Evolutionary conservation across 2,888 invertebrate genomes (phyloP).

Genomic region (Empis livida): DNA sequence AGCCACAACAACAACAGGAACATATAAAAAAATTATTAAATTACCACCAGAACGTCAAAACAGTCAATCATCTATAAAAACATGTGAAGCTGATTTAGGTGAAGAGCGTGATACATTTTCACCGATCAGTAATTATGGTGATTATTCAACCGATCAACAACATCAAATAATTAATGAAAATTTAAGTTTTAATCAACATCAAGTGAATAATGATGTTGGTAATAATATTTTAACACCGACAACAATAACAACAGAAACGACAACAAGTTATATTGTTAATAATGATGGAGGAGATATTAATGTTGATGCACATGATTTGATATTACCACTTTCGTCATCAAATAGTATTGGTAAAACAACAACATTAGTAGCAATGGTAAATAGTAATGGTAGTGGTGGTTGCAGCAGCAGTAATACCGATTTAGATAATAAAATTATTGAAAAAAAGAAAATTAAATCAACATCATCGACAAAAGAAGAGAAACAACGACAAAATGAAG

Average conservation of each 20-base stretch:
- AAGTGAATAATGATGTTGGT: constrained; percentile 1
- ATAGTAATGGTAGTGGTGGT: not conserved
- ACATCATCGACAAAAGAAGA: constrained; percentile 39
- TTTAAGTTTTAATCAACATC: not conserved
- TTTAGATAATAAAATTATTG: constrained; percentile 13
- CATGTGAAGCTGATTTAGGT: constrained; percentile 30
- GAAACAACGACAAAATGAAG: constrained; percentile 48
- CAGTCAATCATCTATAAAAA: constrained; percentile 25
- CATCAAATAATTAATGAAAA: not conserved
- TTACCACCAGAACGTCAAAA: constrained; percentile 13
- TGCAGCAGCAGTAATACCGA: constrained; percentile 4
- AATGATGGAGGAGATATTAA: not conserved
- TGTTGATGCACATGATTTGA: not conserved
- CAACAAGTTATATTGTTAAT: too few relatives aligned
- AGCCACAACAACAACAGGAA: not conserved
- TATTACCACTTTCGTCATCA: not conserved
- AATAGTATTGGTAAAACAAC: not conserved
- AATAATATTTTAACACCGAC: not conserved
- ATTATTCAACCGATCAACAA: constrained; percentile 20
- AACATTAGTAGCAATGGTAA: not conserved
- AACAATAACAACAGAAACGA: not conserved
- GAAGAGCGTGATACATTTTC: constrained; percentile 35
- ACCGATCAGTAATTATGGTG: constrained; percentile 24
- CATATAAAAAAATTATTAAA: not conserved
- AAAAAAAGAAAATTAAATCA: constrained; percentile 12